Evolutionary conservation across 2,113 vertebrate species (phyloP).

Genomic region (Tetrao urogallus): DNA sequence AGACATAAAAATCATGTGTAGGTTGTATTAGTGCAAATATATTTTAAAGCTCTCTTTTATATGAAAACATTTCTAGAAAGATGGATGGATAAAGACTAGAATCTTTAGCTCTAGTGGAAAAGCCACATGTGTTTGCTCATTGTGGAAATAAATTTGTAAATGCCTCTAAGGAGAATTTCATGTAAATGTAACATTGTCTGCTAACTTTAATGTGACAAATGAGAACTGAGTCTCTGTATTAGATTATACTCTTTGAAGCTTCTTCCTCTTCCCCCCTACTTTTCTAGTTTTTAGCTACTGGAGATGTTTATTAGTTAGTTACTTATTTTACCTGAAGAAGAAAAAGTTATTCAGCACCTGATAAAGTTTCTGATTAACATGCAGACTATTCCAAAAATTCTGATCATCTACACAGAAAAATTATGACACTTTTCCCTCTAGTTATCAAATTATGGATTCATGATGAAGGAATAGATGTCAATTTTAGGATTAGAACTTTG

Average conservation of each 20-base stretch:
- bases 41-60: slow-evolving; percentile 35
- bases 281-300: background rate
- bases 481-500: background rate
- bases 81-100: background rate
- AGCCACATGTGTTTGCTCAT: background rate
- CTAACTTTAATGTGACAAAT: background rate
- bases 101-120: background rate
- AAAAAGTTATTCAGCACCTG: background rate
- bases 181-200: background rate
- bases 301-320: background rate
- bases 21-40: slow-evolving; percentile 34
- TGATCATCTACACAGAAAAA: background rate
- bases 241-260: background rate
- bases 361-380: background rate
- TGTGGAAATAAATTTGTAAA: background rate
- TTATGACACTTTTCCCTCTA: background rate
- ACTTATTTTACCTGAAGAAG: background rate
- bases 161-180: background rate
- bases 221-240: background rate
- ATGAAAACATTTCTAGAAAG: background rate
- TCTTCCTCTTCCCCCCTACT: background rate
- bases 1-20: slow-evolving; percentile 14
- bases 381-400: background rate
- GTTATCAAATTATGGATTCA: background rate
- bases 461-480: background rate